Base-by-base conservation (phyloP, 2,797 vertebrate genomes). In the Dallia pectoralis region DNA sequence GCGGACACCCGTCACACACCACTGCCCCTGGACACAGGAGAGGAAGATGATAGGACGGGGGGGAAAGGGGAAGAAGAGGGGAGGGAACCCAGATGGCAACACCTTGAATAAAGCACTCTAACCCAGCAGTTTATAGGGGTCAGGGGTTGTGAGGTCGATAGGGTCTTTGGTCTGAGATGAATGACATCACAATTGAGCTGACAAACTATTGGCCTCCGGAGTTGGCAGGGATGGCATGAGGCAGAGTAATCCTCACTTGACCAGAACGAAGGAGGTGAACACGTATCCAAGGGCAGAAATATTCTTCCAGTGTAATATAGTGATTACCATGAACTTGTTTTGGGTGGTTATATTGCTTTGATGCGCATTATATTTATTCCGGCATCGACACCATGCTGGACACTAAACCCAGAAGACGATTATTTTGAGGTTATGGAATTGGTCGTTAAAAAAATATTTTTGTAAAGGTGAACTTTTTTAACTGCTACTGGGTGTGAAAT, bases 51-150 rank as follows among this genome's bases (percentile, higher is more conserved):
- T 30, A 61, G 18, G 30, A 19, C 22, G 44, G 36, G 67, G 47
- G 59, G 82, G 83, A 82, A 81, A 36, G 70, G 30, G 19, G 59
- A 0, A 76, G 79, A 67, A 14, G 61, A 33, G 81, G 44, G 40
- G 16, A 82, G 84, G 85, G 82, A 84, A 83, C 90, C 87, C 91
- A 92, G 91, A 92, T 91, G 90, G 90, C 87, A 85, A 85, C 86
- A 87, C 88, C 89, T 89, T 88, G 82, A 90, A 91, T 88, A 85
- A 82, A 78, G 79, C 82, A 79, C 82, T 76, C 81, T 84, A 80
- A 85, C 85, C 82, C 68, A 77, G 12, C 51, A 79, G 83, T 88
- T 89, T 89, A 88, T 82, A 87, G 79, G 87, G 89, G 88, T 87
- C 85, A 87, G 75, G 89, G 89, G 88, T 68, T 86, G 77, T 29